A percentile compares a stretch with the other conserved stretches of the same genome.
These are phyloP conservation scores for Chionoecetes opilio DNA, from an alignment of 1,140 invertebrate species.

Conservation along the genomic window DNA sequence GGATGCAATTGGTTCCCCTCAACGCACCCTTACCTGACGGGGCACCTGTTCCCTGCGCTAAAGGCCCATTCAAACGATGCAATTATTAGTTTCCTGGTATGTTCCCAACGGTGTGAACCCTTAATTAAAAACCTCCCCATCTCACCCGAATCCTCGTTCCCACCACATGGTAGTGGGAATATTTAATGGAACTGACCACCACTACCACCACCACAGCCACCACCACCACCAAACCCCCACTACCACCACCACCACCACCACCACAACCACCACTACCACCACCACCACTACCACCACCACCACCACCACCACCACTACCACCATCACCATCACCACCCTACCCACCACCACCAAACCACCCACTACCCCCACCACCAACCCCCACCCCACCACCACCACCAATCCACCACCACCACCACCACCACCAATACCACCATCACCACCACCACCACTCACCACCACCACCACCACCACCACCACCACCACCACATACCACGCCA, in stretches of 20 bases:
- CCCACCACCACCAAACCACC: no score
- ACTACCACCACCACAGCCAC: neutral
- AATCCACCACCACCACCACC: no score
- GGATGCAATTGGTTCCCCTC: neutral
- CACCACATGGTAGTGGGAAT: neutral
- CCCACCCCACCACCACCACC: neutral
- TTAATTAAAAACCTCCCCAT: neutral
- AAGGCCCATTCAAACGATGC: neutral
- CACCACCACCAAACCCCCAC: neutral
- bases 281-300: neutral
- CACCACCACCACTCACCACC: no score
- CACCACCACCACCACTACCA: neutral
- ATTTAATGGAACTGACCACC: neutral
- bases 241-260: conserved; percentile 4
- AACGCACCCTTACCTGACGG: neutral
- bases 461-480: neutral
- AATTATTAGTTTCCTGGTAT: neutral
- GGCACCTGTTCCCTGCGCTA: neutral
- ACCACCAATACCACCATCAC: no score
- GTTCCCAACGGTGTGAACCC: neutral
- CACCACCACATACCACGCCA: neutral
- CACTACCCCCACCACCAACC: no score
- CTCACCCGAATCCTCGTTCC: neutral
- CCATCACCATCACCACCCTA: neutral
- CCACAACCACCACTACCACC: neutral